Base-by-base conservation (phyloP, 2,113 vertebrate species). In the Lophotis ruficrista region DNA sequence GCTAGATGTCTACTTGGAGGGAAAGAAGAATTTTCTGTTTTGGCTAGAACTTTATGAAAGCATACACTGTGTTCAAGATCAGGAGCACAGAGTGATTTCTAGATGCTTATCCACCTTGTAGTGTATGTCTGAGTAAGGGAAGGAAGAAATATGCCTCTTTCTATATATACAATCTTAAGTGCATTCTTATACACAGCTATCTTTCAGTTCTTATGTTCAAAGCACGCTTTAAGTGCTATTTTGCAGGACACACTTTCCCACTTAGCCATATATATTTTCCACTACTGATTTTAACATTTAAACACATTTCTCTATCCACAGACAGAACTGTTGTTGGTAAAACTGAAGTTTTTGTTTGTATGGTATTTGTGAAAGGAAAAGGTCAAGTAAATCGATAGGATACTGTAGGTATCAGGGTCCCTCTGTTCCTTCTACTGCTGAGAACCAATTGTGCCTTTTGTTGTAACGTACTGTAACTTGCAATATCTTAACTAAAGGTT, bases 361-460 rank as follows among this genome's bases (percentile, higher is more conserved):
- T 60, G 7, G 48, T 70, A n/a, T 80, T 89, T 90, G 24, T 86
- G 51, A 83, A 95, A 90, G 24, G 33, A 86, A 87, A 80, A 80
- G 73, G 58, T 90, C 21, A 43, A 89, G 23, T 48, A 53, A 83
- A 85, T 80, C 0, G 0, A 38, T 66, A 86, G 31, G 37, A 30
- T 80, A 51, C 37, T 35, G 50, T 19, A 70, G 31, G 6, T 86
- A 2, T 35, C 60, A 68, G 33, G 22, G 38, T 77, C 41, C 18
- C 23, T 65, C 37, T 76, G 31, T 95, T 97, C 85, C 70, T 97
- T 95, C 60, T 97, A 62, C 77, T 95, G 61, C 76, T 62, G 91
- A 96, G 97, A 97, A 89, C 50, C 45, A 28, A 33, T 24, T 10
- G 35, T 78, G 38, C 69, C 75, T 94, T 93, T 93, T 87, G 33